These are phyloP conservation scores for Balaenoptera acutorostrata DNA, from an alignment of 2,113 vertebrate species.

Conservation along the genomic window DNA sequence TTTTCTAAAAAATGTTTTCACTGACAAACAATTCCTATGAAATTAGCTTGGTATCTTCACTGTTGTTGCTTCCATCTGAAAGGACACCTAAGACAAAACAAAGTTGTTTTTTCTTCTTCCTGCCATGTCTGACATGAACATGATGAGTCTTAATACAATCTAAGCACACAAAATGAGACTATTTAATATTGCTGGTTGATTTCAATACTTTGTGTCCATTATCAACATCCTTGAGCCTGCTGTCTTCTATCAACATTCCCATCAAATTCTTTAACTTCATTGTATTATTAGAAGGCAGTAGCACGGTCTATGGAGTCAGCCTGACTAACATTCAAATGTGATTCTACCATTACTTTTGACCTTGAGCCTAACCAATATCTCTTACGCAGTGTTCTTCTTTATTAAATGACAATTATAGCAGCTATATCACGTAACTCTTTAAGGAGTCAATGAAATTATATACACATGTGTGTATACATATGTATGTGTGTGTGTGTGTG, in stretches of 20 bases:
- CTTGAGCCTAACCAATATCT: neutral
- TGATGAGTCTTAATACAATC: neutral
- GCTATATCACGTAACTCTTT: neutral
- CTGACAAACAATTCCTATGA: neutral
- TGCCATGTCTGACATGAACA: neutral
- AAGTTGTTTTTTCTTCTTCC: neutral
- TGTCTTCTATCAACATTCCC: neutral
- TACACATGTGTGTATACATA: accelerated
- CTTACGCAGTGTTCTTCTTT: neutral
- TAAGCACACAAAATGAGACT: neutral
- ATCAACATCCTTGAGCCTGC: neutral
- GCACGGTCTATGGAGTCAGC: neutral
- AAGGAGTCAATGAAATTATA: neutral
- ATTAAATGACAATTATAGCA: neutral
- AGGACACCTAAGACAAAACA: neutral
- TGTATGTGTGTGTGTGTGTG: neutral
- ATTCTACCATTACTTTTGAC: neutral
- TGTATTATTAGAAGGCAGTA: neutral
- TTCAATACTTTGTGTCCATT: neutral
- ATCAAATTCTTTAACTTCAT: neutral
- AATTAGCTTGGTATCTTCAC: neutral
- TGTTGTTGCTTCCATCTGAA: neutral
- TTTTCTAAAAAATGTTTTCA: slow-evolving; percentile 10
- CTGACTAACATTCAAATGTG: neutral
- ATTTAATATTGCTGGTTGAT: neutral